Evolutionary conservation across 2,797 vertebrate species (phyloP), one percentile per base, ranked within the genome.

Genomic region (Glyptemys insculpta): DNA sequence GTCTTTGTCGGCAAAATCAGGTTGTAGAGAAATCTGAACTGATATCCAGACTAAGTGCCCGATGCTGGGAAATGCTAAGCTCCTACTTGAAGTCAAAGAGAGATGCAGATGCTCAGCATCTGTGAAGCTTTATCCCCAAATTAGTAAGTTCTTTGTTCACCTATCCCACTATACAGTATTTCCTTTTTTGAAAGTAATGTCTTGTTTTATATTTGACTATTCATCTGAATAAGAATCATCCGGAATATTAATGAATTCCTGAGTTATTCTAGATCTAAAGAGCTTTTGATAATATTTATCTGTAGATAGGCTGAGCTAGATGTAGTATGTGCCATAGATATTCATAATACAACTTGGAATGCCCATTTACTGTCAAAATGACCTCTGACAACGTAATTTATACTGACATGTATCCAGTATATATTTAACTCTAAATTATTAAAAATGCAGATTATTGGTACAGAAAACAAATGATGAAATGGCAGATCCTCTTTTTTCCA

Each of bases 351-450:
- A 89, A 85, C 56, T 76, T 29, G 31, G 47, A 62, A 10, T 82
- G 12, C 34, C 44, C 56, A 27, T 54, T 84, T 74, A 14, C 16
- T 89, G 65, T 54, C 52, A 88, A 80, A 94, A 94, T 81, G 87
- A 94, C 80, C 8, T 6, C 34, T 56, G 80, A 79, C 12, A 52
- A 79, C 91, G 18, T 81, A 94, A 85, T 79, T n/a, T 74, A 44
- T 87, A 44, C 12, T 68, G 29, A 29, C 92, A 82, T 85, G 79
- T 87, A 86, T 85, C 91, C 89, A 87, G 7, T 78, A 49, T 78
- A 10, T 49, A 96, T 96, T 97, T 96, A 97, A 93, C 93, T 92
- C 95, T 94, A 96, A 96, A 97, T 25, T 54, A 96, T 91, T 94
- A 91, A 96, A 95, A 23, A 62, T 27, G 65, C n/a, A 37, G 68